Base-by-base conservation (phyloP, 2,888 invertebrate genomes). In the Macaria notata region DNA sequence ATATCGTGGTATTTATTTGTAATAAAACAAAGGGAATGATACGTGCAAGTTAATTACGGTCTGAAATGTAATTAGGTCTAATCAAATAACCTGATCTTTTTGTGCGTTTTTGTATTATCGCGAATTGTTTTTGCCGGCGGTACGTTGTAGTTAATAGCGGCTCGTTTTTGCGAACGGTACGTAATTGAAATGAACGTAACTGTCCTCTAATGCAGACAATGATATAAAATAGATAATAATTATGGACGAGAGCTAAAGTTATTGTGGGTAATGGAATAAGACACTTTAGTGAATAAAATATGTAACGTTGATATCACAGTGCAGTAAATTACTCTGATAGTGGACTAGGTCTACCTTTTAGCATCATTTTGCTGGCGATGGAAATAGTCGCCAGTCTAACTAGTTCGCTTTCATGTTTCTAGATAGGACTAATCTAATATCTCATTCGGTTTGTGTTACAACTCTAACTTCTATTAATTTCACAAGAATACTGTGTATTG, bases 21-120 rank as follows among this genome's bases (percentile, higher is more conserved):
- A 83, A 86, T 86, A 87, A 87, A 88, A 89, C 87, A 89, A 89
- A 88, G 84, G 85, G 84, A 86, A 81, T 84, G 82, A 87, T 88
- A 88, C 83, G 76, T 82, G 83, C 81, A 79, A 84, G 86, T 86
- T 90, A 90, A 90, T 90, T 88, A 85, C 79, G 77, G 76, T 77
- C 84, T 83, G 86, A 86, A 86, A 87, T 83, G 84, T 88, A 88
- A 90, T 89, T 89, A 90, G 88, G 80, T 80, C 76, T 89, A 88
- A 89, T 89, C 89, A 86, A 89, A 88, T 88, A 88, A 84, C 80
- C 77, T 83, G 80, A 90, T 88, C 88, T 84, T 82, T 79, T 82
- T 80, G 68, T 83, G 69, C 73, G 73, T 81, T 81, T 59, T 81
- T 81, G 78, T 78, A 73, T 76, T 76, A 73, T 71, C 70, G 75